Evolutionary conservation across 1,140 invertebrate species (phyloP), one percentile per base, ranked within the genome.

Genomic region (Atta texana): DNA sequence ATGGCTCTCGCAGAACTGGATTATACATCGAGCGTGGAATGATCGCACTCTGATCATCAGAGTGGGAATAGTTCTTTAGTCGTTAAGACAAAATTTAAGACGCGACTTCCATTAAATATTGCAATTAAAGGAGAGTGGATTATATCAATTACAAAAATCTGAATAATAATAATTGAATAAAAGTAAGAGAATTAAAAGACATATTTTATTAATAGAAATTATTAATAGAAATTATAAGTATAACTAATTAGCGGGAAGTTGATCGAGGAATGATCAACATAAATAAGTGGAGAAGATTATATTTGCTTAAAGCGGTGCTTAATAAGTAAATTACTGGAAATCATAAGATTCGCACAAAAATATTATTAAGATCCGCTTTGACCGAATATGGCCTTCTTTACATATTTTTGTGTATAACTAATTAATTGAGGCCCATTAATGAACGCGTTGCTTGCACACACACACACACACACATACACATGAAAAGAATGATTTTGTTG

Each of bases 1-100:
- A 14, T 18, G 61, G 6, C 59, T 57, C 59, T 21, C 76, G 16
- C 28, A 68, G 63, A 80, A 80, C 63, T 80, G 77, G 63, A 80
- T 69, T 69, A 69, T 69, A 39, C 61, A 31, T 68, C 76, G 44
- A 68, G 61, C 31, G 77, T 31, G 49, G 14, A 16, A 69, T 7
- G 61, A 80, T 44, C 39, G 8, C 39, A 44, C 39, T 44, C 39
- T 12, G 8, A 44, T 69, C 49, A 53, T 57, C 55, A 8, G 51
- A 39, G n/a, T 31, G 28, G 76, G 28, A 78, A 78, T 64, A 78
- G 59, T 31, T 68, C 44, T 31, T n/a, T 21, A 8, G 14, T 78
- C 61, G 59, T 78, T 78, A 66, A 31, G 18, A 4, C 59, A 14
- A 10, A 66, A 49, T 78, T 78, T 78, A 78, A 66, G 39, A n/a